These are phyloP conservation scores for Scaeva pyrastri DNA, from an alignment of 2,888 invertebrate genomes.

Conservation along the genomic window DNA sequence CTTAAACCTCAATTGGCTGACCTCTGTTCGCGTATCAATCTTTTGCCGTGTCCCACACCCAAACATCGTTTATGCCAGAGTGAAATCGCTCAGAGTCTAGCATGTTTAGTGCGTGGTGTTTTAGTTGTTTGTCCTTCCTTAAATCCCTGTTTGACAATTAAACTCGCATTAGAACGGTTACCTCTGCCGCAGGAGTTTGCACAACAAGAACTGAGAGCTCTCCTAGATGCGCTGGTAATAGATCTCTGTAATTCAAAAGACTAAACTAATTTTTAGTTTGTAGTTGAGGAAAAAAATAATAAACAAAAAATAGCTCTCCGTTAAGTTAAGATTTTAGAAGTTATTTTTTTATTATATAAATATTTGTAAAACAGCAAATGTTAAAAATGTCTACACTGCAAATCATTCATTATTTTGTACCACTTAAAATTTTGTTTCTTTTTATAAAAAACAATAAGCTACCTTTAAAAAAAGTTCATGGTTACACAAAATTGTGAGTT, in stretches of 20 bases:
- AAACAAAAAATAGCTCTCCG: conserved; percentile 1
- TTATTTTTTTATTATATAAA: conserved; percentile 26
- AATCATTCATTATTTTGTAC: conserved; percentile 51
- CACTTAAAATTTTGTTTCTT: conserved; percentile 41
- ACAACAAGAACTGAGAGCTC: conserved; percentile 81
- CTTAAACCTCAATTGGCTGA: conserved; percentile 83
- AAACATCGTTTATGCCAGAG: conserved; percentile 84
- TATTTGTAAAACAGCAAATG: conserved; percentile 28
- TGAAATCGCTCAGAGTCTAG: conserved; percentile 83
- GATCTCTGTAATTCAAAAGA: conserved; percentile 79
- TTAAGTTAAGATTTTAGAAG: conserved; percentile 41
- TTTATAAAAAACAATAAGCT: conserved; percentile 36
- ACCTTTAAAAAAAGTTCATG: conserved; percentile 21
- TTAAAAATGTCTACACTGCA: conserved; percentile 3
- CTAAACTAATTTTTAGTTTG: conserved; percentile 40
- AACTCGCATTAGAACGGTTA: conserved; percentile 82
- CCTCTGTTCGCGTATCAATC: conserved; percentile 83
- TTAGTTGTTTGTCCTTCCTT: conserved; percentile 81
- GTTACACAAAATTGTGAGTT: conserved; percentile 56
- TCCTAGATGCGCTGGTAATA: conserved; percentile 80
- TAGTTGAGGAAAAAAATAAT: conserved; percentile 11
- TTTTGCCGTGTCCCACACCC: conserved; percentile 83
- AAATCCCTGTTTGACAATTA: conserved; percentile 81
- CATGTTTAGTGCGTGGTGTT: conserved; percentile 82
- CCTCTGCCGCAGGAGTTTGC: conserved; percentile 84